A percentile compares a stretch with the other conserved stretches of the same genome.
Conservation (phyloP, 1,140 invertebrate genomes). For the Rhagoletis pomonella region DNA sequence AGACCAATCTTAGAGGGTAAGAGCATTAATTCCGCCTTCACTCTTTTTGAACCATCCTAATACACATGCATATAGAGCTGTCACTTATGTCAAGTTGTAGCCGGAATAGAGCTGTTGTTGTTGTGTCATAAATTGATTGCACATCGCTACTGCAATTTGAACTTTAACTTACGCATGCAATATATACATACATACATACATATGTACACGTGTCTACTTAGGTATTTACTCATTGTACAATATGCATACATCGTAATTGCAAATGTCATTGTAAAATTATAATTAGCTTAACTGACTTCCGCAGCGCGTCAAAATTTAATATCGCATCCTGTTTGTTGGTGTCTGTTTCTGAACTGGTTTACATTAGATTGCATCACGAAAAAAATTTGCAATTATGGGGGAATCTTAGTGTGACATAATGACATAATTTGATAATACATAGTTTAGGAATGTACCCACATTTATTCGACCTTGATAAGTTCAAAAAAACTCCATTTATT, state of each 20-base stretch:
- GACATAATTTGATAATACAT: too few relatives aligned
- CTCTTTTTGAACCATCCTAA: too few relatives aligned
- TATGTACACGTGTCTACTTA: background rate
- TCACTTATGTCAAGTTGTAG: background rate
- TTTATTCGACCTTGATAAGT: too few relatives aligned
- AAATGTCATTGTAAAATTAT: slow-evolving; percentile 40
- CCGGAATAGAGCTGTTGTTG: background rate
- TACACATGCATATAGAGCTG: background rate
- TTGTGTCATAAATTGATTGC: background rate
- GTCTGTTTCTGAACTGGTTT: background rate
- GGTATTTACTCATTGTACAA: background rate
- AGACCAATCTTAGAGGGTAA: background rate
- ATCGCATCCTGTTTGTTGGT: slow-evolving; percentile 4
- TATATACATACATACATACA: background rate
- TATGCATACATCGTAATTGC: background rate
- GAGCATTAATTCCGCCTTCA: too few relatives aligned
- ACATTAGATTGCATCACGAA: too few relatives aligned
- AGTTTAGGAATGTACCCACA: too few relatives aligned
- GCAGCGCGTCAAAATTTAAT: slow-evolving; percentile 6
- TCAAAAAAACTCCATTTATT: too few relatives aligned
- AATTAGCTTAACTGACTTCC: slow-evolving; percentile 50
- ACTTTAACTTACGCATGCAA: background rate
- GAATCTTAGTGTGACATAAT: too few relatives aligned
- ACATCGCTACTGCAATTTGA: background rate
- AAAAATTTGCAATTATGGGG: too few relatives aligned